Conservation (phyloP, 2,113 vertebrate species). For the Peromyscus leucopus region DNA sequence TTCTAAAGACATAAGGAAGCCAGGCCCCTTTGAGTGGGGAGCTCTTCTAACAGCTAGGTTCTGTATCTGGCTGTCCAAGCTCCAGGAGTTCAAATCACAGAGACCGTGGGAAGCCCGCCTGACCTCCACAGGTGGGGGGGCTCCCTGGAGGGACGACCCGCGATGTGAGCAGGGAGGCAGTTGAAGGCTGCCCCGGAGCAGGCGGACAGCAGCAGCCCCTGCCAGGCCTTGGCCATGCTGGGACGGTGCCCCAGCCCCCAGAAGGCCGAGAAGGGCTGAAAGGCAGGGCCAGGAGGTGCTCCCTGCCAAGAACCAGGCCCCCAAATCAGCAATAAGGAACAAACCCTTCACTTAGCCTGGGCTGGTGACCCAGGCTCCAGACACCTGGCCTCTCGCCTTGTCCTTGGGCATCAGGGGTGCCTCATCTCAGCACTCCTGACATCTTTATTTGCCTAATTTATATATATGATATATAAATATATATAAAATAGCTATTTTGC, state of each 20-base stretch:
- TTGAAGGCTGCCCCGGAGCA: neutral
- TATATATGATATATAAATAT: conserved; percentile 79
- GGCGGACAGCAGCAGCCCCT: neutral
- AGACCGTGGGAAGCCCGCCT: neutral
- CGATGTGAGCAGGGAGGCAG: neutral
- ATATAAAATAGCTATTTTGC: conserved; percentile 88
- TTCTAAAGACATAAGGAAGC: conserved; percentile 61
- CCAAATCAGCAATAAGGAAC: conserved; percentile 87
- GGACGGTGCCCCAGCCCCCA: neutral
- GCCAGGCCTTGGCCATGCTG: neutral
- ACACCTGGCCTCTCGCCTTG: neutral
- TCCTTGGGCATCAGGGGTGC: conserved; percentile 14
- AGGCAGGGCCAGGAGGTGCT: conserved; percentile 50
- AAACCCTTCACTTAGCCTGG: conserved; percentile 29
- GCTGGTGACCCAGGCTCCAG: conserved; percentile 14
- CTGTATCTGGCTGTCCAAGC: neutral
- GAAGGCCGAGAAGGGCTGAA: neutral
- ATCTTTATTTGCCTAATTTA: conserved; percentile 77
- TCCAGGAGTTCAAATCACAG: neutral
- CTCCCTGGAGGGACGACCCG: neutral
- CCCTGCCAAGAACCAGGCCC: neutral
- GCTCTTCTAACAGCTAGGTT: neutral
- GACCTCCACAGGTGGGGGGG: neutral
- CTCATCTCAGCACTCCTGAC: conserved; percentile 35
- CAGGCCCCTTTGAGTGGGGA: conserved; percentile 3